Evolutionary conservation across 2,888 invertebrate genomes (phyloP), one percentile per base, ranked within the genome.

Genomic region (Stenoptilia bipunctidactyla): DNA sequence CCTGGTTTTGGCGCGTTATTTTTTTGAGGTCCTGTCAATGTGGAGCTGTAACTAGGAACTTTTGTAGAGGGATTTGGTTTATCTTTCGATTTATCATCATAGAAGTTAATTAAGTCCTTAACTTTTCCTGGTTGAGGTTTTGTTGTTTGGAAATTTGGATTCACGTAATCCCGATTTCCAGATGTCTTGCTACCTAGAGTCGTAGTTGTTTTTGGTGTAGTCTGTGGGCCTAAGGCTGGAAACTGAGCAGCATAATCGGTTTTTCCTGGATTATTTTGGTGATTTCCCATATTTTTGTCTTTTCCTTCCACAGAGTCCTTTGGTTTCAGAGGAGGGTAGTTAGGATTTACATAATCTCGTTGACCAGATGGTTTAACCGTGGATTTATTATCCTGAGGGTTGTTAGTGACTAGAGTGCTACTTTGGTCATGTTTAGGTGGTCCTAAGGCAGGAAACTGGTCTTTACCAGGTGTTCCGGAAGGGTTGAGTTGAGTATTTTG

Each of bases 31-130:
- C 20, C 20, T 20, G 3, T 3, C 8, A 20, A 20, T 13, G 13
- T 36, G 3, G 36, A 41, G 27, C 14, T 34, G 6, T 6, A 6
- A 12, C 34, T 13, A 13, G 13, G 8, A 13, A 34, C 13, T 34
- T 14, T 14, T 5, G 6, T 13, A 8, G 14, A 13, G 12, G 61
- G 56, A 15, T 47, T 48, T 41, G 47, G 57, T 45, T 57, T 57
- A 37, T 49, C 52, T 39, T 52, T 56, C 12, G 47, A 57, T 50
- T 70, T 63, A 38, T 47, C 56, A 37, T 79, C 74, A 47, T 70
- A 83, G 50, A 67, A 76, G 43, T 77, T 71, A 27, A 83, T 51
- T 10, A 83, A 57, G 45, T 77, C 82, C 51, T 79, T 72, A 1
- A 83, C 80, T 51, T 73, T 75, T 30, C 30, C 30, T 12, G 12